A percentile compares a stretch with the other conserved stretches of the same genome.
Conservation (phyloP, 2,888 invertebrate species). For the Trachelus tabidus region DNA sequence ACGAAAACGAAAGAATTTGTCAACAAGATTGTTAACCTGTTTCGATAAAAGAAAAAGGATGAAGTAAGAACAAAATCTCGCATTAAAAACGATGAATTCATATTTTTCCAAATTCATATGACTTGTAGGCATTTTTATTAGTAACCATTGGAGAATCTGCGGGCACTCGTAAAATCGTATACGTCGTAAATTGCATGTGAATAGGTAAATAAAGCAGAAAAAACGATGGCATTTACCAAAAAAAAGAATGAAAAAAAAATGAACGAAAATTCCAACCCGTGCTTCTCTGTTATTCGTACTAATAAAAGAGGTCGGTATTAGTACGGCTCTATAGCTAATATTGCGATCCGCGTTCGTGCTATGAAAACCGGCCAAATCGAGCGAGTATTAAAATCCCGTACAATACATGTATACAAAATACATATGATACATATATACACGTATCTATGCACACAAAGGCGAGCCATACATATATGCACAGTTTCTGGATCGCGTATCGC, state of each 20-base stretch:
- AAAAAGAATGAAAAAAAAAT: background rate
- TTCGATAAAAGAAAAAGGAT: background rate
- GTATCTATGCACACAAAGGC: background rate
- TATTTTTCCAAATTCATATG: background rate
- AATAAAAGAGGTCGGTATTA: background rate
- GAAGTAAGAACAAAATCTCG: background rate
- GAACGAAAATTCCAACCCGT: background rate
- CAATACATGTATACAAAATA: background rate
- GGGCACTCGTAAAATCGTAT: background rate
- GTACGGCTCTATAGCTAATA: background rate
- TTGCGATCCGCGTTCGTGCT: background rate
- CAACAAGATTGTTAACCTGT: background rate
- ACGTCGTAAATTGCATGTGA: background rate
- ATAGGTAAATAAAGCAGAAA: background rate
- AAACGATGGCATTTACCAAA: background rate
- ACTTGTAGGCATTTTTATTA: background rate
- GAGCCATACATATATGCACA: background rate
- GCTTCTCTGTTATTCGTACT: background rate
- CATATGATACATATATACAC: background rate
- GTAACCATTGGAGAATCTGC: background rate
- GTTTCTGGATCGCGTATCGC: background rate
- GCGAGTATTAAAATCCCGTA: background rate
- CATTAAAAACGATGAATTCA: background rate
- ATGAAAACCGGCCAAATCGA: background rate
- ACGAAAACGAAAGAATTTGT: background rate